Base-by-base conservation (phyloP, 2,113 vertebrate species). In the Cervus canadensis region DNA sequence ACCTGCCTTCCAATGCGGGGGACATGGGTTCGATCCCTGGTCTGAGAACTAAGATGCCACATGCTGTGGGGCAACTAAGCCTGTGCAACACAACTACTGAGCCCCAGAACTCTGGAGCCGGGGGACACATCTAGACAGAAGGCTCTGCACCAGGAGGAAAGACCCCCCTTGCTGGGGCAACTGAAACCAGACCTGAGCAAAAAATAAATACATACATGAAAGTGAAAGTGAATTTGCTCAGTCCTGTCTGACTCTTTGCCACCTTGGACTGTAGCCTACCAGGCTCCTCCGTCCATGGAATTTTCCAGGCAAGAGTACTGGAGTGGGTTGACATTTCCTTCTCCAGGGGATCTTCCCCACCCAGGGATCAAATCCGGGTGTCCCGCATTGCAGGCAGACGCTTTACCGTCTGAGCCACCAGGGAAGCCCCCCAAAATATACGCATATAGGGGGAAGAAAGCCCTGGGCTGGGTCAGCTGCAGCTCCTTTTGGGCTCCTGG, bases 381-480 rank as follows among this genome's bases (percentile, higher is more conserved):
- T 50, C 48, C 48, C 10, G 13, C 48, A 50, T 50, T 50, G 48
- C 12, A 50, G 48, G 48, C 48, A 50, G 48, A 50, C 12, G 48
- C 48, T 50, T 50, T 50, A 50, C 48, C 48, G 3, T 50, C 48
- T 50, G 12, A 50, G 13, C 48, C 48, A 50, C 48, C 48, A 50
- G 48, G 48, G 48, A 50, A 50, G 10, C 48, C 48, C 48, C 48
- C 52, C 52, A 16, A 52, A 16, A 52, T 52, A 52, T 16, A 52
- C 16, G 5, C n/a, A 71, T 1, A 6, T 2, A 10, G n/a, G 13
- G 64, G 64, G 19, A 36, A 43, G 67, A 74, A 74, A 74, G 71
- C 36, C 71, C 71, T 76, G 71, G 36, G 40, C 36, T 26, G 36
- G 23, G 43, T 40, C 7, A 0, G 40, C 3, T 1, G 5, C 7